These are phyloP conservation scores for Holothuria leucospilota DNA, from an alignment of 53 echinoderm and acorn worm species.

Conservation along the genomic window DNA sequence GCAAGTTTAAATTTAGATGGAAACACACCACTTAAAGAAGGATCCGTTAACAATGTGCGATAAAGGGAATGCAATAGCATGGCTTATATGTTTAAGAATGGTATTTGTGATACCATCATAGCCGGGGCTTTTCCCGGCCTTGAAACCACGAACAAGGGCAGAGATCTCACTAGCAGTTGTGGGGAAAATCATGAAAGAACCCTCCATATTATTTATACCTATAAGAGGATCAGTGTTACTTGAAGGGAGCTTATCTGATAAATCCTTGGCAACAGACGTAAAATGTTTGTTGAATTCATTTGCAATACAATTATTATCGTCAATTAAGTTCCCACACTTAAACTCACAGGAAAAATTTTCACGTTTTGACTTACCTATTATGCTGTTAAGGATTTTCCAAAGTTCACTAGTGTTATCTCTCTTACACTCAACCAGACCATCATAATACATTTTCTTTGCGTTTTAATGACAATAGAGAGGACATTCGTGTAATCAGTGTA, in stretches of 20 bases:
- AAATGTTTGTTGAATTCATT: slow-evolving; percentile 29
- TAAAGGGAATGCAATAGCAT: not conserved
- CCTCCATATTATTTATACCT: slow-evolving; percentile 4
- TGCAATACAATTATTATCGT: slow-evolving; percentile 10
- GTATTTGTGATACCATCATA: not conserved
- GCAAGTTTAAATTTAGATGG: slow-evolving; percentile 10
- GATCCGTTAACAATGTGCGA: no score
- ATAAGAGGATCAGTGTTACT: slow-evolving; percentile 23
- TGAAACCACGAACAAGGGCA: slow-evolving; percentile 24
- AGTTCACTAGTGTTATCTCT: not conserved
- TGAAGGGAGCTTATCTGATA: slow-evolving; percentile 28
- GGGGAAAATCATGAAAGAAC: slow-evolving; percentile 25
- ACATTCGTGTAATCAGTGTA: not conserved
- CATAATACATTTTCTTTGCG: slow-evolving; percentile 26
- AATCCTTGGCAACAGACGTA: slow-evolving; percentile 11
- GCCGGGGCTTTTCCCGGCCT: not conserved
- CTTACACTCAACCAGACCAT: slow-evolving; percentile 15
- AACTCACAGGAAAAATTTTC: slow-evolving; percentile 16
- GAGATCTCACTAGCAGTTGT: slow-evolving; percentile 1
- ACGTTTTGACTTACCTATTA: slow-evolving; percentile 16
- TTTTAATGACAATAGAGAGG: slow-evolving; percentile 19
- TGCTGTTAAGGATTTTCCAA: not conserved
- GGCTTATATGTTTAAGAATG: not conserved
- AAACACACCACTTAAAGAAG: slow-evolving; percentile 4
- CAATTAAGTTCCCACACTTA: slow-evolving; percentile 21